Percentiles rank a stretch among this genome's conserved stretches.
These are phyloP conservation scores for Coptodon rendalli DNA, from an alignment of 2,113 vertebrate genomes.

Conservation along the genomic window DNA sequence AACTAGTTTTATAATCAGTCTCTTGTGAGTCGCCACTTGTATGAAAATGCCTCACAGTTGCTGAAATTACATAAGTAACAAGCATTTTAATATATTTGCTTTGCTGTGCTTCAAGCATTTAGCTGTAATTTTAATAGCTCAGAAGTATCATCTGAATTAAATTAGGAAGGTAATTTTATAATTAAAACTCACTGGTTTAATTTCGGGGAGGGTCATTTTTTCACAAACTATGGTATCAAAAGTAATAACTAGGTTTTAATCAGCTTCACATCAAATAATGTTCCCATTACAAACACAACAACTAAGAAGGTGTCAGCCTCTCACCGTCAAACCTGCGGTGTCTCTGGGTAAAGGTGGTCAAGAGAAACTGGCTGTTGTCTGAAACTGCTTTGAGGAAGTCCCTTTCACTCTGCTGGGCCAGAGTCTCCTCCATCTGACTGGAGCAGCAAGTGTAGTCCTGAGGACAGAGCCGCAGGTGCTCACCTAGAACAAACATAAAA, in stretches of 20 bases:
- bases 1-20: not conserved
- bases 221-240: not conserved
- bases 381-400: conserved; percentile 77
- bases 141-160: not conserved
- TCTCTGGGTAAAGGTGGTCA: conserved; percentile 78
- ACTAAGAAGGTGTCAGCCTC: not conserved
- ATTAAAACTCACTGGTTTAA: not conserved
- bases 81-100: not conserved
- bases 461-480: conserved; percentile 84
- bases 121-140: not conserved
- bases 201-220: not conserved
- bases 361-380: conserved; percentile 79
- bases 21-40: not conserved
- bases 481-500: conserved; percentile 63
- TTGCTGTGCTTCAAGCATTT: not conserved
- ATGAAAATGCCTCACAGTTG: not conserved
- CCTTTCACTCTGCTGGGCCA: conserved; percentile 75
- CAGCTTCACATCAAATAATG: not conserved
- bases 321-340: conserved; percentile 83
- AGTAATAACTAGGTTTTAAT: not conserved
- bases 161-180: not conserved
- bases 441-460: conserved; percentile 89
- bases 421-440: conserved; percentile 81
- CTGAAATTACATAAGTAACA: not conserved
- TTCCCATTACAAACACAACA: not conserved